These are phyloP conservation scores for Euzetes globulus DNA, from an alignment of 2,888 invertebrate genomes.

Conservation along the genomic window DNA sequence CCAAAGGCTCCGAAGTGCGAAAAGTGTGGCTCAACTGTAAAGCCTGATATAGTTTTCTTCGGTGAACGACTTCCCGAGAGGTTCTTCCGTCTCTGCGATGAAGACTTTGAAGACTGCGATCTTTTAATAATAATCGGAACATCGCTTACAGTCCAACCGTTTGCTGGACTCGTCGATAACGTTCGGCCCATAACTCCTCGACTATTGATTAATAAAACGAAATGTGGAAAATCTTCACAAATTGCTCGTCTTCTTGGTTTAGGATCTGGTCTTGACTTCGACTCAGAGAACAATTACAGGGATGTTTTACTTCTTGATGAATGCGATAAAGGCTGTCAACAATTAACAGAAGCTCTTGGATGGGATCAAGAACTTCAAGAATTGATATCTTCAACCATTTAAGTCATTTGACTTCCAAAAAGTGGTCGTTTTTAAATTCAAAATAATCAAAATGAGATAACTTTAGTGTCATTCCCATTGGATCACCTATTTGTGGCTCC, in stretches of 20 bases:
- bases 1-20: conserved; percentile 66
- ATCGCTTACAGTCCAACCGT: conserved; percentile 86
- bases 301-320: conserved; percentile 76
- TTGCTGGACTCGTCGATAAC: conserved; percentile 75
- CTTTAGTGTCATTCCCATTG: too few species aligned
- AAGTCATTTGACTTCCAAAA: too few species aligned
- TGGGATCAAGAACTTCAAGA: conserved; percentile 55
- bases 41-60: conserved; percentile 80
- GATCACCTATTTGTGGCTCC: too few species aligned
- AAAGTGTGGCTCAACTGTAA: conserved; percentile 35
- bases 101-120: conserved; percentile 78
- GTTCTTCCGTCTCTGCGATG: conserved; percentile 61
- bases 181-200: conserved; percentile 67
- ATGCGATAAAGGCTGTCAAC: conserved; percentile 69
- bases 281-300: conserved; percentile 55
- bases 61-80: conserved; percentile 73
- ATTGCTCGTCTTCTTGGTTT: conserved; percentile 39
- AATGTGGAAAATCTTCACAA: conserved; percentile 53
- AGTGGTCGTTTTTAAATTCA: too few species aligned
- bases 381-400: too few species aligned
- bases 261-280: conserved; percentile 61
- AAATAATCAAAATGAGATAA: too few species aligned
- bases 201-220: conserved; percentile 76
- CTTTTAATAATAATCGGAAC: conserved; percentile 91
- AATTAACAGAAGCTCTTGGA: conserved; percentile 66